Percentiles rank a stretch among this genome's conserved stretches.
phyloP scores from a whole-genome alignment of 92 coral and sea anemone genomes.

The Umimayanthus kanabou region DNA sequence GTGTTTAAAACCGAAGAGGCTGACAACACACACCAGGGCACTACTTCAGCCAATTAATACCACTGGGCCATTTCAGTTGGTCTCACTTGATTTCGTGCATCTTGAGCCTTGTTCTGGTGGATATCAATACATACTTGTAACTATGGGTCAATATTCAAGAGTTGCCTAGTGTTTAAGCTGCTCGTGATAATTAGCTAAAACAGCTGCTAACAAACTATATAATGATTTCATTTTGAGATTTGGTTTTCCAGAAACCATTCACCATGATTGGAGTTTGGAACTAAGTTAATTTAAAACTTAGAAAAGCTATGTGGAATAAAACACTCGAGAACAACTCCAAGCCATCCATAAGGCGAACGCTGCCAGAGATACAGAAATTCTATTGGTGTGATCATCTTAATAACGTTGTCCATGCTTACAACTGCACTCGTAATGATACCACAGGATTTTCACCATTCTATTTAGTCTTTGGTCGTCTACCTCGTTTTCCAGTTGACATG shows the following conservation, averaged over 20 bases:
- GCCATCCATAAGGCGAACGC: conserved; percentile 56
- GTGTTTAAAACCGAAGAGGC: conserved; percentile 54
- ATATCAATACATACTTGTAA: conserved; percentile 53
- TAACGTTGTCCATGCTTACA: conserved; percentile 70
- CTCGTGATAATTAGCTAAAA: conserved; percentile 56
- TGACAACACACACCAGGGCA: conserved; percentile 39
- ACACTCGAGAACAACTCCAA: conserved; percentile 60
- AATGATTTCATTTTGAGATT: conserved; percentile 47
- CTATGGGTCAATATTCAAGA: conserved; percentile 60
- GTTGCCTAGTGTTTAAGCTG: conserved; percentile 59
- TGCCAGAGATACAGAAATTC: conserved; percentile 59
- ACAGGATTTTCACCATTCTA: conserved; percentile 43
- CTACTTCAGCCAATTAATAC: conserved; percentile 51
- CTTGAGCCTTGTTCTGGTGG: conserved; percentile 58
- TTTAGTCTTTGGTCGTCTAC: too few species aligned
- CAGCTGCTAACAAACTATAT: conserved; percentile 58
- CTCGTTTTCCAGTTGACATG: too few species aligned
- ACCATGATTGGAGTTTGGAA: conserved; percentile 67
- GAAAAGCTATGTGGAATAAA: conserved; percentile 60
- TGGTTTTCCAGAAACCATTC: conserved; percentile 18
- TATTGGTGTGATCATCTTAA: neutral
- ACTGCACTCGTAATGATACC: conserved; percentile 64
- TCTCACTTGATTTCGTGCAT: conserved; percentile 48
- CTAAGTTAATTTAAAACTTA: conserved; percentile 58
- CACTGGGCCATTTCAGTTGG: conserved; percentile 59